These are phyloP conservation scores for Littorina saxatilis DNA, from an alignment of 1,140 invertebrate species.

Conservation along the genomic window DNA sequence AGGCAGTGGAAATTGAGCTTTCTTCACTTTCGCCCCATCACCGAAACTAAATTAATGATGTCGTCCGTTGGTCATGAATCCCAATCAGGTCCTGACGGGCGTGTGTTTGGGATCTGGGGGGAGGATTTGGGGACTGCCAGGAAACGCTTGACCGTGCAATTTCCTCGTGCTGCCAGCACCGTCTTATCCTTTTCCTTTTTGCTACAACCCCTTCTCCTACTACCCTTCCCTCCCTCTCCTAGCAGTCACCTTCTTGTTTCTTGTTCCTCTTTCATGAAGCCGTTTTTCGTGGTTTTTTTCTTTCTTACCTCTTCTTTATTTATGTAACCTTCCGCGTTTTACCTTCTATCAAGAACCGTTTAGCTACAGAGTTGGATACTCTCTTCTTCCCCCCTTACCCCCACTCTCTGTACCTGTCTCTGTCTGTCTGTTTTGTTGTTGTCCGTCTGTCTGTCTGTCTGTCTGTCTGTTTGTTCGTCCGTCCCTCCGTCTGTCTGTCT, in stretches of 20 bases:
- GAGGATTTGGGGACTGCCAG: not conserved
- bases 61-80: slow-evolving; percentile 37
- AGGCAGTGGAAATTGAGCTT: slow-evolving; percentile 30
- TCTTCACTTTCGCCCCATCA: slow-evolving; percentile 17
- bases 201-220: no score
- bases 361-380: no score
- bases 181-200: not conserved
- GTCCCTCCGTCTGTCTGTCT: not conserved
- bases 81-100: slow-evolving; percentile 20
- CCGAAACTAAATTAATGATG: slow-evolving; percentile 39
- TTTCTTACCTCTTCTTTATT: no score
- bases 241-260: not conserved
- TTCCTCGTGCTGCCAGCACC: slow-evolving; percentile 16
- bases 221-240: not conserved
- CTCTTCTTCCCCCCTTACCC: no score
- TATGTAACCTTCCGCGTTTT: no score
- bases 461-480: not conserved
- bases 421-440: not conserved
- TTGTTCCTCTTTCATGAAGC: no score
- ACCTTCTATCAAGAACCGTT: no score
- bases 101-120: not conserved
- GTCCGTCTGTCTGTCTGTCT: not conserved
- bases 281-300: no score
- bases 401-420: not conserved
- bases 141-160: slow-evolving; percentile 39